phyloP scores from a whole-genome alignment of 2,888 invertebrate genomes.

The Graphium colonna region DNA sequence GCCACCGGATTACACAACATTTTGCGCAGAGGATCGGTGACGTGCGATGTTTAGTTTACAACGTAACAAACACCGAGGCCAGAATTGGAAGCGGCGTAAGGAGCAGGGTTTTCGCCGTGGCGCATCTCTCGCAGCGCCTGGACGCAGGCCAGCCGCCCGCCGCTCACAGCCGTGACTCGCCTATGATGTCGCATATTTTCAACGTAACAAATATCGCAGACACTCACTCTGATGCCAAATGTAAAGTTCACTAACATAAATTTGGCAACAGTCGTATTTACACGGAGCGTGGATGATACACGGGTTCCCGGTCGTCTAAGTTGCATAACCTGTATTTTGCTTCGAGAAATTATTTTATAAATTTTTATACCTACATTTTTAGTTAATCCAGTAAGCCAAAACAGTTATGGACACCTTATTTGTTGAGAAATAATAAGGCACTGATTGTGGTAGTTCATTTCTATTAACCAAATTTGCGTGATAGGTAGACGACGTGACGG shows the following conservation, averaged over 20 bases:
- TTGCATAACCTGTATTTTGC: not conserved
- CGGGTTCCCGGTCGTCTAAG: conserved; percentile 24
- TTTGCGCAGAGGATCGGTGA: not conserved
- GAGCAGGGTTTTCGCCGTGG: conserved; percentile 14
- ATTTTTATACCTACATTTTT: not conserved
- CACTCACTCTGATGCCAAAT: conserved; percentile 70
- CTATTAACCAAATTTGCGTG: not conserved
- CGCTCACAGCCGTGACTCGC: conserved; percentile 57
- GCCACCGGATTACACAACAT: conserved; percentile 1
- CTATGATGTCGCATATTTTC: conserved; percentile 78
- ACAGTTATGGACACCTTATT: not conserved
- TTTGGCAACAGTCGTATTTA: conserved; percentile 74
- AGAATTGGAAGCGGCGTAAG: conserved; percentile 4
- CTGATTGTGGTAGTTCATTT: not conserved
- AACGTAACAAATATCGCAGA: conserved; percentile 74
- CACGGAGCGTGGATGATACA: conserved; percentile 54
- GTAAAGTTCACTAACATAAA: conserved; percentile 77
- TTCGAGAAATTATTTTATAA: not conserved
- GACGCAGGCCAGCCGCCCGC: conserved; percentile 63
- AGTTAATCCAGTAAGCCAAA: not conserved
- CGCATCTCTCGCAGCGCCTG: conserved; percentile 45
- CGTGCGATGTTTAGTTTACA: not conserved
- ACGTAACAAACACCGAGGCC: conserved; percentile 1
- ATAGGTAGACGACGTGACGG: too few species aligned
- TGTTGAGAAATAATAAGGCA: not conserved